Conservation (phyloP, 2,113 vertebrate species). For the Halichoerus grypus region DNA sequence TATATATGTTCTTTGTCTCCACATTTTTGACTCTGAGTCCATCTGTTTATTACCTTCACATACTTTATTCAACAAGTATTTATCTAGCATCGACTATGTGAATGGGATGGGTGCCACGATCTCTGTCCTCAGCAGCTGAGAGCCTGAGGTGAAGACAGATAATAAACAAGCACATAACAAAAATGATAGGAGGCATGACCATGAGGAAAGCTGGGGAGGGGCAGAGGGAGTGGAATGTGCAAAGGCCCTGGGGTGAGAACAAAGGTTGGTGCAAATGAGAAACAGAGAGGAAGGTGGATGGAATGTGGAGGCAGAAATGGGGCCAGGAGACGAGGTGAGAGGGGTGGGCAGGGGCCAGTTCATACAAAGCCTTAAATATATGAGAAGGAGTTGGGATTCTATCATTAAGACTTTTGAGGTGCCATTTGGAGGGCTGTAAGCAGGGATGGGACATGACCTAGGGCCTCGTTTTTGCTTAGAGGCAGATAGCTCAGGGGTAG, state of each 20-base stretch:
- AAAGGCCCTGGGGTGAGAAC: neutral
- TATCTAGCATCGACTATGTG: neutral
- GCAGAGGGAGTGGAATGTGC: neutral
- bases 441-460: neutral
- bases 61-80: neutral
- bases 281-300: neutral
- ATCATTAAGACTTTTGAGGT: neutral
- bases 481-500: neutral
- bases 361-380: neutral
- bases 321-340: too few relatives aligned
- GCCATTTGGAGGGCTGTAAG: neutral
- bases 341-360: neutral
- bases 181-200: neutral
- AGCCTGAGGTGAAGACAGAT: neutral
- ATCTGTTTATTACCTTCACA: neutral
- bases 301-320: neutral
- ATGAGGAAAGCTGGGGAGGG: neutral
- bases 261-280: neutral
- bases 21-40: neutral
- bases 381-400: neutral
- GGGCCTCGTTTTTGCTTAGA: neutral
- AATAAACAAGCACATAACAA: neutral
- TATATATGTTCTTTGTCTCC: neutral
- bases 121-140: neutral
- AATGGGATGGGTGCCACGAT: neutral